Base-by-base conservation (phyloP, 1,140 invertebrate genomes). In the Melitaea cinxia region DNA sequence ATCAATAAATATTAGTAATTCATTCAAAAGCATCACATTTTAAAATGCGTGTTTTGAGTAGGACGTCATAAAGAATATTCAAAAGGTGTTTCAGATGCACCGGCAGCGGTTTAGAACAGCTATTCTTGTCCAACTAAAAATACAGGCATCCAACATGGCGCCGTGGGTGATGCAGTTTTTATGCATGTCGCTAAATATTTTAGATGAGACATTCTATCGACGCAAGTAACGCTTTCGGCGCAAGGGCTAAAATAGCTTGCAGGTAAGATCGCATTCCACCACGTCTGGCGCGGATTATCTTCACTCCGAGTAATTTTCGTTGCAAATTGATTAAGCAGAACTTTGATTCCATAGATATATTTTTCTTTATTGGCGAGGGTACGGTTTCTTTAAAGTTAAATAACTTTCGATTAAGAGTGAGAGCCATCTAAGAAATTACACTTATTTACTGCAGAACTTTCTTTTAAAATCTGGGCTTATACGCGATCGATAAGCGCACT, bases 71-170 rank as follows among this genome's bases (percentile, higher is more conserved):
- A 58, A 21, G 39, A 45, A 58, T 58, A 58, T 58, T 47, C 53
- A 62, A 73, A 82, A 83, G 72, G 75, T 83, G 76, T 73, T 75
- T 70, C 72, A 70, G 72, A 72, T 68, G 72, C 74, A 70, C 66
- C 63, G 71, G 63, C 69, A 71, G 49, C 77, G 79, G 67, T 76
- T 78, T 65, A 78, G 60, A 75, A 77, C 56, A 52, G 71, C 73
- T 87, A 87, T 87, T 89, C 79, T 60, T 69, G 77, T 74, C 64
- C 70, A 70, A 73, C 81, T 88, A 86, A 85, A 88, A 86, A 85
- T 89, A 89, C 67, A 24, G 62, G 60, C 76, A 61, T 75, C 63
- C 69, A 66, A 74, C 65, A 71, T 70, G 74, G 78, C 84, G 80
- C 68, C 68, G 64, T 24, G 52, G 66, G 61, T 66, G 72, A 77